A percentile compares a stretch with the other conserved stretches of the same genome.
These are phyloP conservation scores for Schrankia costaestrigalis DNA, from an alignment of 2,888 invertebrate species.

Conservation along the genomic window DNA sequence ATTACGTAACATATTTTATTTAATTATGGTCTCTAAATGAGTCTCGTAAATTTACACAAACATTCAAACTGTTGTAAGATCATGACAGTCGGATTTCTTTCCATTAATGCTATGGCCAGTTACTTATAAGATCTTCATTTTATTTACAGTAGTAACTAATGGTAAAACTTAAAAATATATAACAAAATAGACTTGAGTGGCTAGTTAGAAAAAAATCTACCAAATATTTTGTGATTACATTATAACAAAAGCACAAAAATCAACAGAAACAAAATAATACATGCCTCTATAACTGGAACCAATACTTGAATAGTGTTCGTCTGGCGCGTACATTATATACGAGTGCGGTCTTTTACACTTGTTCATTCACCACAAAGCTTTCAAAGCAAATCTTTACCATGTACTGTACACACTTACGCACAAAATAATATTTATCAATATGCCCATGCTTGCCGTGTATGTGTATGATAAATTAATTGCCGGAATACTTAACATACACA, in stretches of 20 bases:
- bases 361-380: too few relatives aligned
- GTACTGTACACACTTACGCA: too few relatives aligned
- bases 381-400: too few relatives aligned
- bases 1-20: conserved; percentile 21
- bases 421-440: too few relatives aligned
- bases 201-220: conserved; percentile 67
- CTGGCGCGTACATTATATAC: conserved; percentile 27
- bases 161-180: conserved; percentile 78
- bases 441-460: too few relatives aligned
- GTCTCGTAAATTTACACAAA: conserved; percentile 12
- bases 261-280: conserved; percentile 68
- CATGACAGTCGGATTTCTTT: conserved; percentile 40
- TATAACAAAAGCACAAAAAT: conserved; percentile 72
- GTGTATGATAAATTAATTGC: too few relatives aligned
- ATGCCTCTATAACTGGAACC: conserved; percentile 45
- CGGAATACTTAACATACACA: too few relatives aligned
- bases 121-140: conserved; percentile 63
- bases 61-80: conserved; percentile 19
- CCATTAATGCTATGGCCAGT: conserved; percentile 48
- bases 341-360: background rate
- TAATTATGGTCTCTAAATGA: conserved; percentile 20
- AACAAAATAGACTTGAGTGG: conserved; percentile 74
- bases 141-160: conserved; percentile 66
- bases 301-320: conserved; percentile 29
- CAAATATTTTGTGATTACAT: conserved; percentile 70